These are phyloP conservation scores for Propithecus perrieri DNA, from an alignment of 2,797 vertebrate species.

Conservation along the genomic window DNA sequence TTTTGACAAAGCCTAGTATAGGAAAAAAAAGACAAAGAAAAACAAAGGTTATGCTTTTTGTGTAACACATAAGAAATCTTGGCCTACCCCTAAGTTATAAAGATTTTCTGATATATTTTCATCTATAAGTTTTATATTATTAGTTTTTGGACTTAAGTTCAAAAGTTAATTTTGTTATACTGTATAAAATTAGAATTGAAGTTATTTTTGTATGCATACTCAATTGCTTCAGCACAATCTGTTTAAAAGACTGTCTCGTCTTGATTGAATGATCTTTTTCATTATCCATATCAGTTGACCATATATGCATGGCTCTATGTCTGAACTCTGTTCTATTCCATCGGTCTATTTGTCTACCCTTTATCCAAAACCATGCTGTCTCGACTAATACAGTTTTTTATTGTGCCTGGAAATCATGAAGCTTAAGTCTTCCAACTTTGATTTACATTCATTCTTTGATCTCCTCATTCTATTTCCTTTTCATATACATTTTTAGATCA, in stretches of 20 bases:
- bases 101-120: not conserved
- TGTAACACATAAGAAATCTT: not conserved
- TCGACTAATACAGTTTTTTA: not conserved
- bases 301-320: not conserved
- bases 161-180: not conserved
- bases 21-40: not conserved
- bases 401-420: not conserved
- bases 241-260: not conserved
- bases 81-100: not conserved
- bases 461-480: not conserved
- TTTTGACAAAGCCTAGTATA: not conserved
- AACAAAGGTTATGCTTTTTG: not conserved
- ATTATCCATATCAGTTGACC: not conserved
- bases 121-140: not conserved
- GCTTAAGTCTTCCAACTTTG: not conserved
- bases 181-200: not conserved
- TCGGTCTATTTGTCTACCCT: not conserved
- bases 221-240: not conserved
- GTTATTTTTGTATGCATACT: not conserved
- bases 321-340: not conserved
- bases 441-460: not conserved
- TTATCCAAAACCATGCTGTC: not conserved
- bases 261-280: not conserved
- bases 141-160: not conserved
- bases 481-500: not conserved